These are phyloP conservation scores for Caenorhabditis parvicauda DNA, from an alignment of 2,888 invertebrate genomes.

Conservation along the genomic window DNA sequence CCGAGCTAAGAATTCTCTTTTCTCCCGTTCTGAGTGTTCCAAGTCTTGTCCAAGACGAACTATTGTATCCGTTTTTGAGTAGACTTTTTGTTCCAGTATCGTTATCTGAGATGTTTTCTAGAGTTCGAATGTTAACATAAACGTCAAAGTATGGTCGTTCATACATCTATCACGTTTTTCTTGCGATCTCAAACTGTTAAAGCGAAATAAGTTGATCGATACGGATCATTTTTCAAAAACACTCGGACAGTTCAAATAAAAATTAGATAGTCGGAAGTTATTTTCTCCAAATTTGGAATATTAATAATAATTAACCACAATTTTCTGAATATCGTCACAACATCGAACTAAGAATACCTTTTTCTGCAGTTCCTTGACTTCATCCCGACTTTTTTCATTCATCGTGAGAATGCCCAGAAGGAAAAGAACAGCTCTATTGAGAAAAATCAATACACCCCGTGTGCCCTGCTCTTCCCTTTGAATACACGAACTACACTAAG, in stretches of 20 bases:
- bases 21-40: constrained; percentile 25
- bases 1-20: constrained; percentile 16
- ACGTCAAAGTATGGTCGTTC: no score
- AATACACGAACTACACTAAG: no score
- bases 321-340: no score
- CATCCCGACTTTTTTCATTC: constrained; percentile 18
- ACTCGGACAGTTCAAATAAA: no score
- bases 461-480: no score
- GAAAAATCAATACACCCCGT: constrained; percentile 28
- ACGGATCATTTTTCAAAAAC: no score
- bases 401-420: constrained; percentile 4
- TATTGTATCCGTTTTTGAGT: constrained; percentile 42
- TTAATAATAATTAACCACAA: background rate
- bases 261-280: background rate
- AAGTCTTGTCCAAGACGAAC: constrained; percentile 42
- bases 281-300: background rate
- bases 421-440: background rate
- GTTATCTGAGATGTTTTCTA: constrained; percentile 17
- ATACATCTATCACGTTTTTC: no score
- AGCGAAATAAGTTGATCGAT: no score
- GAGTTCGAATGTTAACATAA: background rate
- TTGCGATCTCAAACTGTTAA: no score
- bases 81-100: constrained; percentile 30
- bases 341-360: constrained; percentile 7
- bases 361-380: constrained; percentile 23